Percentiles rank a stretch among this genome's conserved stretches.
phyloP scores from a whole-genome alignment of 2,113 vertebrate genomes.

The Apodemus speciosus region DNA sequence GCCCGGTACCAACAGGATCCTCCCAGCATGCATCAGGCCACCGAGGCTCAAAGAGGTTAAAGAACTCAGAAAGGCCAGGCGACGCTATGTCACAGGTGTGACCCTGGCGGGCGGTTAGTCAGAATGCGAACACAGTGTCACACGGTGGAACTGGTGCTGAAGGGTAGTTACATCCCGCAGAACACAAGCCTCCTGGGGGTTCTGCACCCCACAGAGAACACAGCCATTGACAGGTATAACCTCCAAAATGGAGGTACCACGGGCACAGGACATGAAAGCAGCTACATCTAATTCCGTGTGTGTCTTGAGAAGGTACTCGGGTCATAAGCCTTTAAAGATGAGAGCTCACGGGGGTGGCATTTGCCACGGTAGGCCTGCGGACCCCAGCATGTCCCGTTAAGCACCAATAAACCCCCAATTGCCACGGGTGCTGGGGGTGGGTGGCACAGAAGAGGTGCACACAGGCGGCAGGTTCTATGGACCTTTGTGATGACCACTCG shows the following conservation, averaged over 20 bases:
- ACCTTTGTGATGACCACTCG: background rate
- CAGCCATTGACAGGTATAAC: rapidly evolving
- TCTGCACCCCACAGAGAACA: background rate
- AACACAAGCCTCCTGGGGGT: background rate
- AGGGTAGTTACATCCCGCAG: rapidly evolving
- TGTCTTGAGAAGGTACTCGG: background rate
- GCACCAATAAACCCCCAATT: background rate
- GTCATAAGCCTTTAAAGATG: background rate
- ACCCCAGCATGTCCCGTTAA: background rate
- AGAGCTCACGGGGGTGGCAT: rapidly evolving
- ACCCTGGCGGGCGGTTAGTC: background rate
- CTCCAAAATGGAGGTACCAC: rapidly evolving
- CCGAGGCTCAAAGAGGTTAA: rapidly evolving
- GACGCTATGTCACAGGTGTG: rapidly evolving
- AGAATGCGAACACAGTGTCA: background rate
- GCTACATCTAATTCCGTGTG: rapidly evolving
- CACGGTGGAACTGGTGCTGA: background rate
- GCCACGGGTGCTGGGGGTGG: background rate
- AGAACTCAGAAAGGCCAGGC: background rate
- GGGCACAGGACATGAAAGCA: rapidly evolving
- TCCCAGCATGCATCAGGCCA: background rate
- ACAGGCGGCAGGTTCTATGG: rapidly evolving
- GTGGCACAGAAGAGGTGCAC: background rate
- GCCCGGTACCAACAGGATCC: rapidly evolving
- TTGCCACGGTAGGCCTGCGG: background rate